Conservation (phyloP, 2,888 invertebrate species). For the Drosophila buzzatii region DNA sequence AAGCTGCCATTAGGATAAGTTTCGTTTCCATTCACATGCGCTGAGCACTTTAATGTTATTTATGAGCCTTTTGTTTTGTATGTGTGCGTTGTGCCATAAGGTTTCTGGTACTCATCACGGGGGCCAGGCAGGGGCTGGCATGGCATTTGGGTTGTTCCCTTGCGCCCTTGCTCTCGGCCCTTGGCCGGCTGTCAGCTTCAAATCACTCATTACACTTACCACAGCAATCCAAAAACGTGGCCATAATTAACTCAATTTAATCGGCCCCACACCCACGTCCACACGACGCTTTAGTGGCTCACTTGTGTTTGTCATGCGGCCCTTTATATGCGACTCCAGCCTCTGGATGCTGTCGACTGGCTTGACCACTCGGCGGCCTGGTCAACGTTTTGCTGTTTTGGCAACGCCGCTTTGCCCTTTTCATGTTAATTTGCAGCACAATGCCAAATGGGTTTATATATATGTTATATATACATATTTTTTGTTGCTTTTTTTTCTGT, state of each 20-base stretch:
- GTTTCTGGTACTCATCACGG: constrained; percentile 41
- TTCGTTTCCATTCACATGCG: constrained; percentile 25
- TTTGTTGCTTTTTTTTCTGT: constrained; percentile 6
- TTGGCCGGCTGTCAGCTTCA: constrained; percentile 43
- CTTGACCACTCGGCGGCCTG: constrained; percentile 48
- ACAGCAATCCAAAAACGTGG: constrained; percentile 62
- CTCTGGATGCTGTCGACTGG: constrained; percentile 5
- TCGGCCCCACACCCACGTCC: constrained; percentile 52
- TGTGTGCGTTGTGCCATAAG: constrained; percentile 10
- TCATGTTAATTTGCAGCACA: constrained; percentile 76
- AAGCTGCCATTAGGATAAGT: constrained; percentile 32
- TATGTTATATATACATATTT: constrained; percentile 11
- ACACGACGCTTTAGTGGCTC: constrained; percentile 67
- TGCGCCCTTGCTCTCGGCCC: neutral
- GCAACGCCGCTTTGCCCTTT: constrained; percentile 76
- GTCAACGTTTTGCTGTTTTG: constrained; percentile 52
- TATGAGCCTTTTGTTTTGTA: constrained; percentile 40
- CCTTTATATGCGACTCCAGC: constrained; percentile 18
- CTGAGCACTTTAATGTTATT: constrained; percentile 47
- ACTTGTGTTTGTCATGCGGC: constrained; percentile 58
- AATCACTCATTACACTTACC: constrained; percentile 64
- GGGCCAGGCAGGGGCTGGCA: neutral
- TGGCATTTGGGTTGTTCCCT: neutral
- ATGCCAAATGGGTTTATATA: constrained; percentile 64
- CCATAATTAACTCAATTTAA: constrained; percentile 78